phyloP scores from a whole-genome alignment of 2,888 invertebrate genomes.

The Trachelus stipa region DNA sequence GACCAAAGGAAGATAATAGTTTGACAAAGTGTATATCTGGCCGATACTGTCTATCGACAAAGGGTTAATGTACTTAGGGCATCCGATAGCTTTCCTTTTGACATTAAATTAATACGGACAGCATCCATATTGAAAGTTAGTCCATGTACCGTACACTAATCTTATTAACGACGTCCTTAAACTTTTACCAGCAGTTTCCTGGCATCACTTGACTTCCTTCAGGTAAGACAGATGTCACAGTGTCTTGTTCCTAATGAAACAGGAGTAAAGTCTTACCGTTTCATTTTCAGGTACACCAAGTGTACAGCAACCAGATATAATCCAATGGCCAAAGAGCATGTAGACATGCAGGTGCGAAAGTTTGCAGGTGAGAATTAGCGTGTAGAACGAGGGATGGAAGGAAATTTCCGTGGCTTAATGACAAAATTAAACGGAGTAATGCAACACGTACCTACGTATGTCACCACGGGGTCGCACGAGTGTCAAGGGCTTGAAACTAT shows the following conservation, averaged over 20 bases:
- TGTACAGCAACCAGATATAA: background rate
- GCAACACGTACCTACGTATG: conserved; percentile 10
- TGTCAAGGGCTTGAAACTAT: background rate
- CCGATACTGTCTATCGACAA: background rate
- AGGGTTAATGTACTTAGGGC: conserved; percentile 1
- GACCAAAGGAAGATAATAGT: background rate
- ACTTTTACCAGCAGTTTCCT: background rate
- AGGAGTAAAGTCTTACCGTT: background rate
- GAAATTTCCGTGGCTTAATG: conserved; percentile 50
- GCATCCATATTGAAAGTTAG: background rate
- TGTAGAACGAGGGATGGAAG: conserved; percentile 20
- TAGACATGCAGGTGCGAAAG: background rate
- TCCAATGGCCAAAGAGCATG: background rate
- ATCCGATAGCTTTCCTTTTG: background rate
- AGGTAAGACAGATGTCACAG: background rate
- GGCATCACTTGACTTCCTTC: background rate
- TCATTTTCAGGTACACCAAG: background rate
- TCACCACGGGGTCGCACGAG: background rate
- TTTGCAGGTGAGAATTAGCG: background rate
- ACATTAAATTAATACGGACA: background rate
- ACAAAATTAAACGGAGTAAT: conserved; percentile 49
- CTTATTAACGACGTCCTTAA: background rate
- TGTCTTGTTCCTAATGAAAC: background rate
- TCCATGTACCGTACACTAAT: background rate
- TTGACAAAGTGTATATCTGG: background rate